Evolutionary conservation across 2,113 vertebrate species (phyloP).

Genomic region (Barbus barbus): DNA sequence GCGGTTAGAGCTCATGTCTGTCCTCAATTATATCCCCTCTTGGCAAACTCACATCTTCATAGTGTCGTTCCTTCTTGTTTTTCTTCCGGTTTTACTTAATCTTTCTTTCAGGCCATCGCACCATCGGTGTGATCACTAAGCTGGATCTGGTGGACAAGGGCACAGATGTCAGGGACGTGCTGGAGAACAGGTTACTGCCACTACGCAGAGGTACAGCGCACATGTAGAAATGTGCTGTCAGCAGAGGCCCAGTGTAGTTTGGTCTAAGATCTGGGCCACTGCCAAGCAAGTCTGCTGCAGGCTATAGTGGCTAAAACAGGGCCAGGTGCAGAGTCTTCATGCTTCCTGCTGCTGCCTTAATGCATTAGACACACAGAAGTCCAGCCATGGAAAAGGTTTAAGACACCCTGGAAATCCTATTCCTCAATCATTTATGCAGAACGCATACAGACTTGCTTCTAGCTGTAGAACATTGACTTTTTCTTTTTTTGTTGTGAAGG

Average conservation of each 20-base stretch:
- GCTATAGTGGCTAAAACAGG: conserved; percentile 58
- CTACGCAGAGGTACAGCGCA: conserved; percentile 84
- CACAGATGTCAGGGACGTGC: conserved; percentile 85
- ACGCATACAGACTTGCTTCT: background rate
- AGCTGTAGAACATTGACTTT: background rate
- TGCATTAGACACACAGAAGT: conserved; percentile 67
- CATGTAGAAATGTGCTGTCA: conserved; percentile 2
- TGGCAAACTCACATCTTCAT: background rate
- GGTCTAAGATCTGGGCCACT: conserved; percentile 28
- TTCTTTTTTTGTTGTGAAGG: background rate
- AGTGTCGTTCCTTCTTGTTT: background rate
- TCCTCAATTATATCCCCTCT: background rate
- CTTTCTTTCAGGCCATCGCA: conserved; percentile 80
- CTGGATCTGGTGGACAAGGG: conserved; percentile 94
- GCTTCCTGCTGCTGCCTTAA: conserved; percentile 64
- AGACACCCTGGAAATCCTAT: background rate
- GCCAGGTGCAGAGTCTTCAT: conserved; percentile 71
- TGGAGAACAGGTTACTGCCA: conserved; percentile 91
- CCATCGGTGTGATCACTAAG: conserved; percentile 93
- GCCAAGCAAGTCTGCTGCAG: conserved; percentile 41
- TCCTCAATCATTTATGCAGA: conserved; percentile 16
- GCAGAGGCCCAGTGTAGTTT: background rate
- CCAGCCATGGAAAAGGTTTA: background rate
- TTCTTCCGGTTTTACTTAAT: background rate
- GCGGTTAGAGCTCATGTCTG: background rate